phyloP scores from a whole-genome alignment of 2,797 vertebrate species.

The Spheniscus humboldti region DNA sequence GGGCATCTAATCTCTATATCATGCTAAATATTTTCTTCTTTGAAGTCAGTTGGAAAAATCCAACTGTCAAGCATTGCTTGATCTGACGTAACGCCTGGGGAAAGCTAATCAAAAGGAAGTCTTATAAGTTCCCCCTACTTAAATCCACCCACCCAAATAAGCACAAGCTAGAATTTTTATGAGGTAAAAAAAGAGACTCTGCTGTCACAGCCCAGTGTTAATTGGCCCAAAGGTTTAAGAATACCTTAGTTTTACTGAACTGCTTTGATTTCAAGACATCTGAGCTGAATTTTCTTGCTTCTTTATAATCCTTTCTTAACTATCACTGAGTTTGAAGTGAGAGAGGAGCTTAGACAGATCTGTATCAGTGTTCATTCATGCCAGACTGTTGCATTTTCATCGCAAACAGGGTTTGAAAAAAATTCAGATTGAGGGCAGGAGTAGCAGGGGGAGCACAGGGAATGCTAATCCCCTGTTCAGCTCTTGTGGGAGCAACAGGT shows the following conservation, averaged over 20 bases:
- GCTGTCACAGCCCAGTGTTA: constrained; percentile 37
- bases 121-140: constrained; percentile 1
- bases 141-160: constrained; percentile 50
- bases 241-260: constrained; percentile 28
- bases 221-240: constrained; percentile 50
- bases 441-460: neutral
- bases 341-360: constrained; percentile 53
- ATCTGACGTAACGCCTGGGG: constrained; percentile 14
- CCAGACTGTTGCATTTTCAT: constrained; percentile 42
- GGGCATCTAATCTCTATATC: constrained; percentile 32
- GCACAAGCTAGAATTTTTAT: constrained; percentile 27
- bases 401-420: neutral
- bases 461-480: neutral
- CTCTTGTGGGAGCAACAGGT: neutral
- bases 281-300: constrained; percentile 9
- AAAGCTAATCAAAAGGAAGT: constrained; percentile 34
- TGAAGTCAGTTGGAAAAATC: constrained; percentile 37
- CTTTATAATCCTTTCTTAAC: constrained; percentile 58
- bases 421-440: neutral
- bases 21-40: constrained; percentile 50
- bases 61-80: constrained; percentile 11
- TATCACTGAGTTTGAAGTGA: constrained; percentile 41
- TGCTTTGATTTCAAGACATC: constrained; percentile 49
- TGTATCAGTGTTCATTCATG: constrained; percentile 44
- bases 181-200: neutral